phyloP scores from a whole-genome alignment of 2,113 vertebrate genomes.

The Narcine bancroftii region DNA sequence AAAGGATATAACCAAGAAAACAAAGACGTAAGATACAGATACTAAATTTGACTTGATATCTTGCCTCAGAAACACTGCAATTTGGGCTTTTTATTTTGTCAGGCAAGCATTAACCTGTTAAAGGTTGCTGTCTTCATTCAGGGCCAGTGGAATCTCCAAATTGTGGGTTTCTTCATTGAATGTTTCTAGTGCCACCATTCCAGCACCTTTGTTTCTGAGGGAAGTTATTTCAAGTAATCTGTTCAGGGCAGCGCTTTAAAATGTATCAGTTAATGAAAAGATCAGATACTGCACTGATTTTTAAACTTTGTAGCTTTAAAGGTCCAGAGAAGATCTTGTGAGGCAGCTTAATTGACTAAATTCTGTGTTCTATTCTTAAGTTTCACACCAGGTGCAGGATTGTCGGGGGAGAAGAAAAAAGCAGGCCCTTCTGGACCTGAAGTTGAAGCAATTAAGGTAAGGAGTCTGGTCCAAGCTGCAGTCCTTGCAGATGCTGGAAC shows the following conservation, averaged over 20 bases:
- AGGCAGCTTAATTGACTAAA: conserved; percentile 30
- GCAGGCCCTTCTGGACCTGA: conserved; percentile 79
- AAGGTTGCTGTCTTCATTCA: conserved; percentile 34
- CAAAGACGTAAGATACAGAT: conserved; percentile 92
- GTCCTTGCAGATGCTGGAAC: background rate
- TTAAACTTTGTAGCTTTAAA: conserved; percentile 59
- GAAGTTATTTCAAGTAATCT: conserved; percentile 59
- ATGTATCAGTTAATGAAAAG: conserved; percentile 86
- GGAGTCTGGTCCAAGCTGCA: too few species aligned
- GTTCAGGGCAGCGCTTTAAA: conserved; percentile 12
- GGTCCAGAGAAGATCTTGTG: conserved; percentile 59
- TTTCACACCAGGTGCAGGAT: conserved; percentile 80
- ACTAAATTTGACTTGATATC: conserved; percentile 55
- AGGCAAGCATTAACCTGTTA: background rate
- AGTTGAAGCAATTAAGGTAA: conserved; percentile 92
- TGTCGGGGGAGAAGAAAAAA: conserved; percentile 84
- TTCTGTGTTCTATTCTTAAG: conserved; percentile 50
- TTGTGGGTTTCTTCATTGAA: background rate
- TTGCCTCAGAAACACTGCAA: conserved; percentile 73
- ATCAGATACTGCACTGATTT: conserved; percentile 91
- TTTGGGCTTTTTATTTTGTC: conserved; percentile 39
- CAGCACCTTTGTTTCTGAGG: conserved; percentile 61
- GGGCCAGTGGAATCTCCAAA: background rate
- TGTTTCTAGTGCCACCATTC: background rate
- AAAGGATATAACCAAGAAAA: conserved; percentile 98